Base-by-base conservation (phyloP, 2,888 invertebrate genomes). In the Octonoba sinensis region DNA sequence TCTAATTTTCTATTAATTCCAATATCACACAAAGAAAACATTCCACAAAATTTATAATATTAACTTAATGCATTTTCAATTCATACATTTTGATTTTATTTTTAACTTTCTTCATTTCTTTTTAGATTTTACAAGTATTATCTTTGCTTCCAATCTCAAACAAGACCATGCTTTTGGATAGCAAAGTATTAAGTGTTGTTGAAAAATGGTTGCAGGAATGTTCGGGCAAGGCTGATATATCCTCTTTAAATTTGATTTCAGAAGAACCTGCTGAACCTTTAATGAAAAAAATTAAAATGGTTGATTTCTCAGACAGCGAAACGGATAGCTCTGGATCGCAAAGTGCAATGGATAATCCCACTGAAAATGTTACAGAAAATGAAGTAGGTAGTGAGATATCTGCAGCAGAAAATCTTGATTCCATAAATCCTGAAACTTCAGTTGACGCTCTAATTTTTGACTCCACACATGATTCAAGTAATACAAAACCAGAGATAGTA, bases 121-220 rank as follows among this genome's bases (percentile, higher is more conserved):
- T 71, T 47, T 85, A 94, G 95, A 89, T 91, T 91, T 90, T 98
- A 36, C 92, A 93, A 87, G 94, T 96, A 0, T 90, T 99, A 78
- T 93, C 93, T 85, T 92, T 93, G 24, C 91, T 99, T 85, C 97
- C 97, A 12, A 95, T 99, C 84, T 93, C 95, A 1, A 97, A 97
- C 89, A 96, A 95, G 89, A 96, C 96, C 0, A 93, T 96, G 91
- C 91, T 99, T 12, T 93, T 94, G 87, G 97, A 98, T 87, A 96
- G 95, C 86, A 95, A 96, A 87, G 94, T 99, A 85, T 91, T 95
- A 87, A 91, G 92, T 24, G 92, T 94, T 16, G 93, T 98, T 20
- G 93, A 96, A 87, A 93, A 93, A 85, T 97, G 97, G 96, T 79
- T 76, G 3, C 81, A 84, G 57, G 74, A 74, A 51, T 82, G 56